Evolutionary conservation across 2,797 vertebrate genomes (phyloP), one percentile per base, ranked within the genome.

Genomic region (Xyrichtys novacula): DNA sequence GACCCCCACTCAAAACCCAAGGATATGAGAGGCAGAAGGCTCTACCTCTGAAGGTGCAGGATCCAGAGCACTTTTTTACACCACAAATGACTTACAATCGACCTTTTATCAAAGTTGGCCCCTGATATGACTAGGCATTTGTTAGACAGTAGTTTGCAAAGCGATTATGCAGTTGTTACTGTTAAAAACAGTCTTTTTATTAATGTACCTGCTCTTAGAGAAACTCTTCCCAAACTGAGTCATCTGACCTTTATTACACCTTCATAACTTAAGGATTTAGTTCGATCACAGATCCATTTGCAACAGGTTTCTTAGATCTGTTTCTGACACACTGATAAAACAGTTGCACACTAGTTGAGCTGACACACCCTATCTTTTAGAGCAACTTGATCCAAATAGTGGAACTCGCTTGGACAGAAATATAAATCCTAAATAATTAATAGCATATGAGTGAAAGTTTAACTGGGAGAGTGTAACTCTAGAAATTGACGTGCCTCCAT

Each of bases 221-320:
- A 7, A 17, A 17, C 47, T 4, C 29, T 39, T 68, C 55, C 47
- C 36, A 25, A 42, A 43, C 16, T 23, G 39, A 28, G 44, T 25
- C 26, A 9, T 52, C 39, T 52, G 66, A 69, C 64, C 70, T 71
- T 74, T 55, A 62, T 48, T 31, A 7, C 22, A 15, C 26, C 31
- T 48, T 46, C 6, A 48, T 11, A 16, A 10, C 28, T 32, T n/a
- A n/a, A n/a, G n/a, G n/a, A n/a, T n/a, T n/a, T n/a, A n/a, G n/a
- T n/a, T n/a, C n/a, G n/a, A n/a, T n/a, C n/a, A n/a, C n/a, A n/a
- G n/a, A n/a, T n/a, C n/a, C n/a, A n/a, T n/a, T n/a, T n/a, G n/a
- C n/a, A n/a, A n/a, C n/a, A n/a, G n/a, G n/a, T 17, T 23, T 23
- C 5, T 20, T 31, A 54, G 17, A 26, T 55, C 16, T 39, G 36